Evolutionary conservation across 2,113 vertebrate genomes (phyloP).

Genomic region (Pao palembangensis): DNA sequence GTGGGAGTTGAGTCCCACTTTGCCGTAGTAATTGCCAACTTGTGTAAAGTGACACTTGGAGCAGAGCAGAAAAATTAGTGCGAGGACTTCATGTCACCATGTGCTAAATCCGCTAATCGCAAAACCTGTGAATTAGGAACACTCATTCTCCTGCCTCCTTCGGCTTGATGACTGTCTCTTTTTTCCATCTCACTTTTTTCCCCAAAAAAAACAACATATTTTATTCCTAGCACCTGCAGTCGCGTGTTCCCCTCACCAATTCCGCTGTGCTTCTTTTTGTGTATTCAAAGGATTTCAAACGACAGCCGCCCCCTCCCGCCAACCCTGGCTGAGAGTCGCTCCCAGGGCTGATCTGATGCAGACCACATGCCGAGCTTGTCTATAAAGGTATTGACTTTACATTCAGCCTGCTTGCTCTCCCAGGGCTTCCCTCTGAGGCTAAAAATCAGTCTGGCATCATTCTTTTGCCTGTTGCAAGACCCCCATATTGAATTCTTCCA

Average conservation of each 20-base stretch:
- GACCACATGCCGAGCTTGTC: conserved; percentile 67
- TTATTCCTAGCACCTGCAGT: conserved; percentile 29
- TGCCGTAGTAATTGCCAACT: conserved; percentile 46
- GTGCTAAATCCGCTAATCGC: conserved; percentile 64
- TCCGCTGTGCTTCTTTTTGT: conserved; percentile 38
- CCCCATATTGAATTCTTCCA: conserved; percentile 27
- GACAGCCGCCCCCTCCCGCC: conserved; percentile 22
- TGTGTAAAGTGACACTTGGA: conserved; percentile 53
- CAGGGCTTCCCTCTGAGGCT: conserved; percentile 56
- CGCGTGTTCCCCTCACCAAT: conserved; percentile 38
- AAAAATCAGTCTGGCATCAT: conserved; percentile 50
- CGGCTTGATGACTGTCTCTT: conserved; percentile 27
- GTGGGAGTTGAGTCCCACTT: conserved; percentile 61
- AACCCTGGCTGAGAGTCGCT: conserved; percentile 46
- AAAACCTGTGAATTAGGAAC: conserved; percentile 47
- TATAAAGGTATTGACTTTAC: conserved; percentile 68
- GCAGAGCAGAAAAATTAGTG: conserved; percentile 55
- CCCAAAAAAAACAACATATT: conserved; percentile 6
- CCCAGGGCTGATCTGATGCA: conserved; percentile 48
- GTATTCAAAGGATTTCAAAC: conserved; percentile 50
- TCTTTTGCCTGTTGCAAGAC: conserved; percentile 50
- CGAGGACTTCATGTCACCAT: conserved; percentile 46
- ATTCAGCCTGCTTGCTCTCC: conserved; percentile 63
- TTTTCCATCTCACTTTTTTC: conserved; percentile 16
- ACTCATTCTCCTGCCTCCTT: conserved; percentile 24